Base-by-base conservation (phyloP, 1,140 invertebrate species). In the Eurosta solidaginis region DNA sequence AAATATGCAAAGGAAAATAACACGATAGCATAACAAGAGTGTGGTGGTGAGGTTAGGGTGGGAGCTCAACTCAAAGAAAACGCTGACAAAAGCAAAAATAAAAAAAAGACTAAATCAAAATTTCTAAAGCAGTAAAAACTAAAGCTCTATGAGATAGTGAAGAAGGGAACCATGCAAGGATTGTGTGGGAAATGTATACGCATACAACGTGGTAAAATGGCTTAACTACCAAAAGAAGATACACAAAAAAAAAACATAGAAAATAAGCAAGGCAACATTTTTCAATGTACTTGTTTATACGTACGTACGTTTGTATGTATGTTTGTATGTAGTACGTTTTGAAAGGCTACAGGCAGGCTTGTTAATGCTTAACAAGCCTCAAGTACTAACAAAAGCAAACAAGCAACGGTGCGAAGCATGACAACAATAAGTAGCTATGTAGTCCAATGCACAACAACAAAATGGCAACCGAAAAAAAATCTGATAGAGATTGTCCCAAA, bases 391-490 rank as follows among this genome's bases (percentile, higher is more conserved):
- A 20, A 76, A 44, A 47, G 29, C 27, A 47, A 47, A 27, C 27
- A 76, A 49, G 54, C 74, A 52, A 78, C 40, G 74, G 59, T 78
- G 52, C 74, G 74, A 78, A 29, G 47, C 75, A 80, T 74, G 78
- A 78, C 77, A 78, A 77, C 78, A 76, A 74, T 50, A 79, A 78
- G 74, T 63, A 74, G 77, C 52, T 78, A 76, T 9, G 20, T 6
- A 25, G 7, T 14, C 20, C 9, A 80, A 74, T 59, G 52, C 49
- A 77, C 54, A 78, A 81, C 75, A 80, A 81, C 79, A 79, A 75
- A n/a, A n/a, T n/a, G n/a, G n/a, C n/a, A 33, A 29, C 33, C 14
- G 20, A 40, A 9, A 36, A 20, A 36, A 68, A 68, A 12, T 17
- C 25, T 25, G 50, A 54, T 25, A 47, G n/a, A 47, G 27, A 9